Percentiles rank a stretch among this genome's conserved stretches.
Evolutionary conservation across 2,888 invertebrate species (phyloP).

Genomic region (Mesorhabditis belari): DNA sequence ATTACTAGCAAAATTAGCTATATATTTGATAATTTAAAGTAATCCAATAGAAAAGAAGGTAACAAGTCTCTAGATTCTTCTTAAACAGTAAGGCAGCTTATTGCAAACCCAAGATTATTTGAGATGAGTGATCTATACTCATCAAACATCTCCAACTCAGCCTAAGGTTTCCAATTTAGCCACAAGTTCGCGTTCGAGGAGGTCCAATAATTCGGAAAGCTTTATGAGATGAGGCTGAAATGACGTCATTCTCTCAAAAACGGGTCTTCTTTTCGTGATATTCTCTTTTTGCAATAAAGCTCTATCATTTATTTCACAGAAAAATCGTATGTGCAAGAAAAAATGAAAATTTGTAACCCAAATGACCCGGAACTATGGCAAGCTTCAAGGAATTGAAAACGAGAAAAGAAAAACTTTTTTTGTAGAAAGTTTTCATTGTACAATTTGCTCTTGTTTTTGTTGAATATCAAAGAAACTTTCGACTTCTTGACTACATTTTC

Average conservation of each 20-base stretch:
- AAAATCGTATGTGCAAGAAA: neutral
- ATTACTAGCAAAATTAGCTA: no score
- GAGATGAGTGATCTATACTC: no score
- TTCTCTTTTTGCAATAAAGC: neutral
- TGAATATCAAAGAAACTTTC: neutral
- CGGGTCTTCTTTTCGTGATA: neutral
- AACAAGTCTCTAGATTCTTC: slow-evolving; percentile 2
- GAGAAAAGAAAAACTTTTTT: neutral
- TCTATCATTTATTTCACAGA: neutral
- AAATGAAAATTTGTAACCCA: no score
- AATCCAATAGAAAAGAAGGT: neutral
- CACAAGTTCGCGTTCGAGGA: slow-evolving; percentile 30
- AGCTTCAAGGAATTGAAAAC: neutral
- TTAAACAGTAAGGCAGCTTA: no score
- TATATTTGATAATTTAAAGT: neutral
- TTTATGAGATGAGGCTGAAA: slow-evolving; percentile 2
- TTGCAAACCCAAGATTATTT: no score
- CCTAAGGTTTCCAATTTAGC: no score
- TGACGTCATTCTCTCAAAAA: neutral
- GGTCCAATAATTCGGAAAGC: slow-evolving; percentile 18
- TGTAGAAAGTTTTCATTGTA: neutral
- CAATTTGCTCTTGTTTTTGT: neutral
- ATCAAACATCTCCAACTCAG: no score
- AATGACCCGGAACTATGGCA: no score
- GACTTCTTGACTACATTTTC: neutral